Base-by-base conservation (phyloP, 2,888 invertebrate species). In the Drosophila nigritarsus region DNA sequence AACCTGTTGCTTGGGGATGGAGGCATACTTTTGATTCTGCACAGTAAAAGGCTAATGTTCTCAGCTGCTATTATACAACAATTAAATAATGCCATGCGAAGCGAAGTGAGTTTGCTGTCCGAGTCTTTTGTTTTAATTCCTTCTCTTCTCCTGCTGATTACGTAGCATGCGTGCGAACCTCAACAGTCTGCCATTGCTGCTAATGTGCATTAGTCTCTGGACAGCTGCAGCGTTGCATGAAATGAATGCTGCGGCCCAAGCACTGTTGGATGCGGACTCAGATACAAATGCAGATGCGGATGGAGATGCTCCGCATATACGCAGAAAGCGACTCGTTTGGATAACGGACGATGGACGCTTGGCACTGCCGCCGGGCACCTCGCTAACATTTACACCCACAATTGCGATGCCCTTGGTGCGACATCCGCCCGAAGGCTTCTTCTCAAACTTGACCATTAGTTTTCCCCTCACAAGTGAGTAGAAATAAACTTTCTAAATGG, bases 271-370 rank as follows among this genome's bases (percentile, higher is more conserved):
- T 8, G 64, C 80, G 59, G 87, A 88, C 55, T 78, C 76, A 13
- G 50, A 70, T 20, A 36, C 65, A 38, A 65, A 72, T 30, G 38
- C 55, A 9, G 38, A 40, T 8, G 29, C 48, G 5, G 50, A 50
- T 34, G 20, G 15, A 3, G 73, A 82, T 40, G 48, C 72, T 7
- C 94, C 95, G 42, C 96, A 97, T 93, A 96, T 96, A 48, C 94
- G 97, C 73, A 96, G 96, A 92, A 97, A 97, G 92, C 95, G 97
- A 89, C 94, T 97, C 83, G 94, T 97, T 50, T 97, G 97, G 97
- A 95, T 97, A 76, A 97, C 97, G 13, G 96, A 96, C 78, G 97
- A 97, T 91, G 97, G 97, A 2, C 94, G 97, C 8, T 93, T 97
- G 86, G 97, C 97, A 0, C 91, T 97, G 79, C 97, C 97, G 2